Conservation (phyloP, 2,888 invertebrate species). For the Leptopilina drosophilae region DNA sequence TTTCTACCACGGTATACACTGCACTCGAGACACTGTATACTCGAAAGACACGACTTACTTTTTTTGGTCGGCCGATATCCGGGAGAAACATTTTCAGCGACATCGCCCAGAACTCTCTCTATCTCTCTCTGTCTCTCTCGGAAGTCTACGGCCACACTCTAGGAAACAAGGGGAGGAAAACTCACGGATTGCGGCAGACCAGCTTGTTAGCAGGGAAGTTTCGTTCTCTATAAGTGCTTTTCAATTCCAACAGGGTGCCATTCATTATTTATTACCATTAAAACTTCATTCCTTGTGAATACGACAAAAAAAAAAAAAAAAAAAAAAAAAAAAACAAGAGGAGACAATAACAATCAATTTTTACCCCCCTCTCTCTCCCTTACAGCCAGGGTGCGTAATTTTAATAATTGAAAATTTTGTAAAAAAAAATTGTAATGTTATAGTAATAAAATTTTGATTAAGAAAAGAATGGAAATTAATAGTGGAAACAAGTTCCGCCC, state of each 20-base stretch:
- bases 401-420: no score
- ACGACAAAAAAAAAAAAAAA: neutral
- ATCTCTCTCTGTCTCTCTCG: constrained; percentile 51
- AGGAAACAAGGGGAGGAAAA: constrained; percentile 73
- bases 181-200: constrained; percentile 76
- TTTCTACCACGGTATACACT: constrained; percentile 52
- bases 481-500: no score
- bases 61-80: constrained; percentile 56
- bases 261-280: constrained; percentile 44
- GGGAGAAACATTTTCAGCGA: constrained; percentile 72
- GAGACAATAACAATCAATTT: no score
- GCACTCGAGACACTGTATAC: constrained; percentile 54
- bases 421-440: neutral
- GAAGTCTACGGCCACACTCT: constrained; percentile 71
- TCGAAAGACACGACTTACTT: constrained; percentile 55
- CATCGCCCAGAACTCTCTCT: constrained; percentile 70
- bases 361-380: neutral
- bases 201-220: constrained; percentile 78
- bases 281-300: constrained; percentile 11
- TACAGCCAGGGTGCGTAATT: constrained; percentile 19
- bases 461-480: no score
- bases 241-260: constrained; percentile 75
- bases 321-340: neutral
- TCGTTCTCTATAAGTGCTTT: constrained; percentile 76
- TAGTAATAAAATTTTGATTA: no score